These are phyloP conservation scores for Felis chaus DNA, from an alignment of 2,113 vertebrate species.

Conservation along the genomic window DNA sequence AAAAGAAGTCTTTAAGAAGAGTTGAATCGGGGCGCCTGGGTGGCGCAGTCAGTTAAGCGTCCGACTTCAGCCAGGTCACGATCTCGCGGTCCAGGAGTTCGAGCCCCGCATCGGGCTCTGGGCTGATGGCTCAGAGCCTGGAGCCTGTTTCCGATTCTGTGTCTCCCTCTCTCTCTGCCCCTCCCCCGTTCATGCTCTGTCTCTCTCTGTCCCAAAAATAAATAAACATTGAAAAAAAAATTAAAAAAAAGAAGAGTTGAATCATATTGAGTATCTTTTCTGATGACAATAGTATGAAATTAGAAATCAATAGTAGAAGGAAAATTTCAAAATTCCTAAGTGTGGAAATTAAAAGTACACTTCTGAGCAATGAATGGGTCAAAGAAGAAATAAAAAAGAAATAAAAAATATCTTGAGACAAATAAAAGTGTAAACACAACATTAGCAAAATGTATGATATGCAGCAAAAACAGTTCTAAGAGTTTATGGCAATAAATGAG, in stretches of 20 bases:
- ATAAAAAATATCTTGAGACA: neutral
- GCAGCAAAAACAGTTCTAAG: neutral
- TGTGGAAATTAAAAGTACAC: neutral
- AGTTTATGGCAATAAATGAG: neutral
- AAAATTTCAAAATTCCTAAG: neutral
- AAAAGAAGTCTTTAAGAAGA: neutral
- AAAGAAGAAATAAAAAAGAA: neutral
- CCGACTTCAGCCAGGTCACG: too few species aligned
- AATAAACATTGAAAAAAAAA: too few species aligned
- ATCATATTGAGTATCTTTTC: neutral
- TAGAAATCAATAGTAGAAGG: neutral
- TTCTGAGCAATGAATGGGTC: neutral
- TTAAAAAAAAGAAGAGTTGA: neutral
- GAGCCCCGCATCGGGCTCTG: too few species aligned
- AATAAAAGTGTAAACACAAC: neutral
- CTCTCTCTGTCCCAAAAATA: too few species aligned
- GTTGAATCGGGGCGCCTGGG: too few species aligned
- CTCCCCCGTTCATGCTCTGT: too few species aligned
- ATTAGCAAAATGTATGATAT: neutral
- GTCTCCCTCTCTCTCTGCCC: too few species aligned
- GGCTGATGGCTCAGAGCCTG: too few species aligned
- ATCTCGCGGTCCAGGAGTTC: too few species aligned
- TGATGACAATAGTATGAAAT: neutral
- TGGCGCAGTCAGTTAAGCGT: too few species aligned
- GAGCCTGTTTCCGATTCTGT: too few species aligned